A percentile compares a stretch with the other conserved stretches of the same genome.
phyloP scores from a whole-genome alignment of 2,888 invertebrate genomes.

The Plebejus argus region DNA sequence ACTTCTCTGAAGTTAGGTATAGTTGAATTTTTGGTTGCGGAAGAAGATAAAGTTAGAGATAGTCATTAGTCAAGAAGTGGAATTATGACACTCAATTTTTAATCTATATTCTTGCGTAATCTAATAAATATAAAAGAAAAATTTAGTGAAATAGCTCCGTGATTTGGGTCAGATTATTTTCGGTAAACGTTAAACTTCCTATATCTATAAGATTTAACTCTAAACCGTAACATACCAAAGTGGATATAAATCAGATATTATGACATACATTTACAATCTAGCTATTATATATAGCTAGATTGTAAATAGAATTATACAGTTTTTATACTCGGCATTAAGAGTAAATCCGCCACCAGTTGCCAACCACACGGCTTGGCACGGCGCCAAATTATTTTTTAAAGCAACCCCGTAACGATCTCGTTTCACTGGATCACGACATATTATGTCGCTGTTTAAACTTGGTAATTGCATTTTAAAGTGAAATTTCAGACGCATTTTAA shows the following conservation, averaged over 20 bases:
- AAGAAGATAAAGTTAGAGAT: too few species aligned
- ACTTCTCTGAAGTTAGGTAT: not conserved
- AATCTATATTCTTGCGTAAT: too few species aligned
- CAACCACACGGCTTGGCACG: slow-evolving; percentile 59
- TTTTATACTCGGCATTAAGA: slow-evolving; percentile 41
- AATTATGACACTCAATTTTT: too few species aligned
- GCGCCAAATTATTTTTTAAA: slow-evolving; percentile 76
- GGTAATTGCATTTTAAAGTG: slow-evolving; percentile 36
- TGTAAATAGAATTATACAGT: slow-evolving; percentile 33
- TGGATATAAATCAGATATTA: not conserved
- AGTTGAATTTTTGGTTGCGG: too few species aligned
- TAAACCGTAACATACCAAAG: not conserved
- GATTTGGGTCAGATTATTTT: not conserved
- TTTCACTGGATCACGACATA: slow-evolving; percentile 58
- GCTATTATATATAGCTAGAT: slow-evolving; percentile 7
- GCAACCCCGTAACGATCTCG: slow-evolving; percentile 63
- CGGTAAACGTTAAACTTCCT: not conserved
- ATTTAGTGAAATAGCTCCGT: not conserved
- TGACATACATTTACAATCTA: too few species aligned
- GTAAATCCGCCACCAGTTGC: slow-evolving; percentile 75
- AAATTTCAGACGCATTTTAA: slow-evolving; percentile 30
- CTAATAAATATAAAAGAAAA: not conserved
- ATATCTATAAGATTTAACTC: not conserved
- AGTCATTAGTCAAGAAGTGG: too few species aligned
- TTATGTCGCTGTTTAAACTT: slow-evolving; percentile 44